phyloP scores from a whole-genome alignment of 2,888 invertebrate genomes.

The Bedellia somnulentella region DNA sequence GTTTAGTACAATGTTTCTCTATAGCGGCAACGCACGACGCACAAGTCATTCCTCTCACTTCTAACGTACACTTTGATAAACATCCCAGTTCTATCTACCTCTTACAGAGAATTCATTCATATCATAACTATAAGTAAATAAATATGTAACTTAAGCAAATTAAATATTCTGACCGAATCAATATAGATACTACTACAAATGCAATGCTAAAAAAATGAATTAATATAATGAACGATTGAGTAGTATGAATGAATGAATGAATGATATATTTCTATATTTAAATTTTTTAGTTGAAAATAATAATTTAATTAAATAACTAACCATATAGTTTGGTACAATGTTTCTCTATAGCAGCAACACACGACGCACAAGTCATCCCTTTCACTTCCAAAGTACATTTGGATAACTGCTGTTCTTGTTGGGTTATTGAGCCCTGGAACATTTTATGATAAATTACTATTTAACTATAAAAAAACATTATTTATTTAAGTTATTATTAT shows the following conservation, averaged over 20 bases:
- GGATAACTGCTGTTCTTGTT: conserved; percentile 26
- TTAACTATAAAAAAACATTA: conserved; percentile 16
- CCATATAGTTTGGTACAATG: conserved; percentile 80
- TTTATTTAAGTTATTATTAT: background rate
- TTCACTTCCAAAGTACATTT: conserved; percentile 73
- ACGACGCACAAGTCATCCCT: conserved; percentile 96
- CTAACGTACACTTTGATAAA: conserved; percentile 66
- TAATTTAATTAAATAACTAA: no score
- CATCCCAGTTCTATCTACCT: no score
- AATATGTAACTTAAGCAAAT: no score
- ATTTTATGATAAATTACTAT: background rate
- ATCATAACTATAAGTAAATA: no score
- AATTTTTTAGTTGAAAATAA: no score
- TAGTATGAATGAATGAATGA: no score
- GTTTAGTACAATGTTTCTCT: conserved; percentile 84
- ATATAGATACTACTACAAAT: no score
- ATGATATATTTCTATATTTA: no score
- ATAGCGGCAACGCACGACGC: conserved; percentile 95
- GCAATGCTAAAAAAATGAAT: no score
- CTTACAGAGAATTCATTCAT: no score
- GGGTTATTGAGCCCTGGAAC: background rate
- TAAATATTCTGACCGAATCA: no score
- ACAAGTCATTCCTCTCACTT: conserved; percentile 92
- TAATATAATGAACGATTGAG: no score
- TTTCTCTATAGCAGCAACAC: conserved; percentile 94